Percentiles rank a stretch among this genome's conserved stretches.
Conservation (phyloP, 2,113 vertebrate genomes). For the Drymodes brunneopygia region DNA sequence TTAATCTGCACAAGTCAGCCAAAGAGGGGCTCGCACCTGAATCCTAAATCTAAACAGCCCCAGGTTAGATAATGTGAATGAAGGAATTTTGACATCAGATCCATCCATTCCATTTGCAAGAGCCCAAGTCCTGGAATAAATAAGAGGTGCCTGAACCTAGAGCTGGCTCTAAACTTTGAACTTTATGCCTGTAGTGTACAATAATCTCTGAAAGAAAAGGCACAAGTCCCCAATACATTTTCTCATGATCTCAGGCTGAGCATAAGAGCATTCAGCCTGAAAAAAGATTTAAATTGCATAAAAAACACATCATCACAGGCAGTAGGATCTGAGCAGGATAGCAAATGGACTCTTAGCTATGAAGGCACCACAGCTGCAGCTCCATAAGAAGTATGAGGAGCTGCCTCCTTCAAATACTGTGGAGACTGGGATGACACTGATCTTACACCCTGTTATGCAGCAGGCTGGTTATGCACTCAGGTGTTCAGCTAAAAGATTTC, state of each 20-base stretch:
- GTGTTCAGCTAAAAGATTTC: neutral
- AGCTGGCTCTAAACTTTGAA: neutral
- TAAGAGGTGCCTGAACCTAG: neutral
- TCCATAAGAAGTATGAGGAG: neutral
- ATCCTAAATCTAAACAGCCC: neutral
- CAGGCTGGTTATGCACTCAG: neutral
- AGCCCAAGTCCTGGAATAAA: neutral
- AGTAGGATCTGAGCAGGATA: neutral
- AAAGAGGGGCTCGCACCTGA: neutral
- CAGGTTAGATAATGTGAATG: neutral
- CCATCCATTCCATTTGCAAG: neutral
- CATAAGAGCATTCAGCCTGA: neutral
- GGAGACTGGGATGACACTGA: neutral
- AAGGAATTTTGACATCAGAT: neutral
- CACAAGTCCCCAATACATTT: neutral
- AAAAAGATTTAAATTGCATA: neutral
- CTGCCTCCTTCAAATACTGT: neutral
- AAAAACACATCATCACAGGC: neutral
- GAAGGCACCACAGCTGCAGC: neutral
- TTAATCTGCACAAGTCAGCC: neutral
- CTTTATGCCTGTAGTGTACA: neutral
- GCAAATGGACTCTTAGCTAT: neutral
- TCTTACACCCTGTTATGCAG: neutral
- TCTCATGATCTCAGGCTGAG: neutral
- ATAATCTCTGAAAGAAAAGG: neutral